Percentiles rank a stretch among this genome's conserved stretches.
Conservation (phyloP, 2,888 invertebrate species). For the Tipula vernalis region DNA sequence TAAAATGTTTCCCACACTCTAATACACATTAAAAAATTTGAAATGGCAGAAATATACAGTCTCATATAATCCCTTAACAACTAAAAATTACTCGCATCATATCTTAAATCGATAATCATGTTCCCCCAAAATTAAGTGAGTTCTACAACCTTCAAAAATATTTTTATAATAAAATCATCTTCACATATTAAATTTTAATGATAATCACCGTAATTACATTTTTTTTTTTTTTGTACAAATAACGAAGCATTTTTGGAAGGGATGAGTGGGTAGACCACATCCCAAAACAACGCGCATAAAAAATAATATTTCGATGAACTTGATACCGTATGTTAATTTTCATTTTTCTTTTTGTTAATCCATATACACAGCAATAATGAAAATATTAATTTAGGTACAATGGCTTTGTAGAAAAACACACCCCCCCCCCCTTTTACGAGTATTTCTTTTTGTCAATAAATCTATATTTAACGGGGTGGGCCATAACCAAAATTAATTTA, state of each 20-base stretch:
- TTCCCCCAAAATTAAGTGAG: neutral
- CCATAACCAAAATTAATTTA: neutral
- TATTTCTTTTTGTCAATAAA: neutral
- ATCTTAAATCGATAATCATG: neutral
- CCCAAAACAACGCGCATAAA: too few relatives aligned
- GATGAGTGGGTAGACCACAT: neutral
- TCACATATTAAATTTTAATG: neutral
- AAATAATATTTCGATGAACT: neutral
- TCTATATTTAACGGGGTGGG: neutral
- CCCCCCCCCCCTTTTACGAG: neutral
- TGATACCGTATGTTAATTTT: neutral
- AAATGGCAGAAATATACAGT: too few relatives aligned
- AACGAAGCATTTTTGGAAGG: neutral
- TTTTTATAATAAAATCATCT: neutral
- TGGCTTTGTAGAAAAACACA: neutral
- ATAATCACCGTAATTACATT: neutral
- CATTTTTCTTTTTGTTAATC: neutral
- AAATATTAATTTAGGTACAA: neutral
- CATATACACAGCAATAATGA: neutral
- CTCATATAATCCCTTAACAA: neutral
- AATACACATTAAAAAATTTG: neutral
- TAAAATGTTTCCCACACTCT: neutral
- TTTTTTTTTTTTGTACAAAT: neutral
- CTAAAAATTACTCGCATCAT: neutral
- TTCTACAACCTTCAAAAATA: neutral